Evolutionary conservation across 2,888 invertebrate species (phyloP), one percentile per base, ranked within the genome.

Genomic region (Oscheius sp.): DNA sequence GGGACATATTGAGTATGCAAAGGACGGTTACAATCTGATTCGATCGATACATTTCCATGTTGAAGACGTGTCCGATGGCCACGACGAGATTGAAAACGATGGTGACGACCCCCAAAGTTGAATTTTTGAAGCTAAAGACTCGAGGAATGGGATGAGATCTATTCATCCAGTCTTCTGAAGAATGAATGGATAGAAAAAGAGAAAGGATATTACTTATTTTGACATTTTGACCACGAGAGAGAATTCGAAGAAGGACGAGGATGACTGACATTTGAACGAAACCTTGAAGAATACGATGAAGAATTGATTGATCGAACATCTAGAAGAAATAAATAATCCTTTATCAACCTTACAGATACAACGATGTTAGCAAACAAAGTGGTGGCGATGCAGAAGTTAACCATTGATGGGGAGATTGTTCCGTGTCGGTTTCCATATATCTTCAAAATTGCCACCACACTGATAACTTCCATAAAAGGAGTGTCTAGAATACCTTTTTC

Each of bases 381-480:
- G 2, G 33, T 33, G 1, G 47, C 45, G 5, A 62, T 24, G 30
- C 32, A 20, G 9, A n/a, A 6, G 12, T 45, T 45, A n/a, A 49
- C 45, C 2, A 30, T 47, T 9, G 32, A 28, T 5, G 62, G 33
- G 5, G 62, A 47, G 12, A 62, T 20, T 12, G 17, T 14, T 9
- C 62, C 32, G 32, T 94, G 94, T 0, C 94, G 89, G 56, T 91
- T 91, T 87, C 94, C 93, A 87, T 94, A 94, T 77, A 94, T 89
- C 88, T 93, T 93, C 61, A 94, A 89, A 91, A 94, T 92, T 81
- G 91, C 91, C 61, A 94, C 87, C 66, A 93, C 92, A 0, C 93
- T 91, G 82, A 93, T 93, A 77, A 94, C 91, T 87, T 94, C 94
- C 94, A 94, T 94, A 87, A 94, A 94, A 77, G 93, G 92, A 0